Conservation (phyloP, 2,888 invertebrate genomes). For the Dicyrtomina minuta region DNA sequence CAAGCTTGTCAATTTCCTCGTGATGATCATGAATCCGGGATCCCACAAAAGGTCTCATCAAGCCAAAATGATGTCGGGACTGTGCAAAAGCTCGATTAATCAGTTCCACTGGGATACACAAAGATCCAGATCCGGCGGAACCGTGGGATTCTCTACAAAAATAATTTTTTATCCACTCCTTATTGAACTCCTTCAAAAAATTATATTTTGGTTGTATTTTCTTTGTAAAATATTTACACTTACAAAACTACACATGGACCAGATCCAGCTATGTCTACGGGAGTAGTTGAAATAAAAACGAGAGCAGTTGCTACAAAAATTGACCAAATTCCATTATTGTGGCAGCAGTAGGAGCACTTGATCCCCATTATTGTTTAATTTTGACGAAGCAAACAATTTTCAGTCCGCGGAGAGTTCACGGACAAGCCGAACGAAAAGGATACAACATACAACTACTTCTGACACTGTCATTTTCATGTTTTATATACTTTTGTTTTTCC, state of each 20-base stretch:
- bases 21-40: constrained; percentile 38
- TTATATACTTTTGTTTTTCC: constrained; percentile 18
- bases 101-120: constrained; percentile 42
- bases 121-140: constrained; percentile 6
- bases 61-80: constrained; percentile 32
- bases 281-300: too few relatives aligned
- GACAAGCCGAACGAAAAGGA: not conserved
- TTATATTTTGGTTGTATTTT: too few relatives aligned
- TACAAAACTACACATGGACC: constrained; percentile 46
- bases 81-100: constrained; percentile 45
- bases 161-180: not conserved
- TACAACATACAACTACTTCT: constrained; percentile 15
- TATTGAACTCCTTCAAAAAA: not conserved
- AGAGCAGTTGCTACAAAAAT: not conserved
- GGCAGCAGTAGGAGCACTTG: too few relatives aligned
- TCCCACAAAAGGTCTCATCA: constrained; percentile 35
- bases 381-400: too few relatives aligned
- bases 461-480: constrained; percentile 40
- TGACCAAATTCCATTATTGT: not conserved
- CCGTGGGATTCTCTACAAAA: too few relatives aligned
- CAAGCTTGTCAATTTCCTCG: constrained; percentile 54
- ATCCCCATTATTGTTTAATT: too few relatives aligned
- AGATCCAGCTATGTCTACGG: not conserved
- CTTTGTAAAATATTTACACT: constrained; percentile 18
- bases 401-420: not conserved